A percentile compares a stretch with the other conserved stretches of the same genome.
Conservation (phyloP, 2,113 vertebrate genomes). For the Heteronetta atricapilla region DNA sequence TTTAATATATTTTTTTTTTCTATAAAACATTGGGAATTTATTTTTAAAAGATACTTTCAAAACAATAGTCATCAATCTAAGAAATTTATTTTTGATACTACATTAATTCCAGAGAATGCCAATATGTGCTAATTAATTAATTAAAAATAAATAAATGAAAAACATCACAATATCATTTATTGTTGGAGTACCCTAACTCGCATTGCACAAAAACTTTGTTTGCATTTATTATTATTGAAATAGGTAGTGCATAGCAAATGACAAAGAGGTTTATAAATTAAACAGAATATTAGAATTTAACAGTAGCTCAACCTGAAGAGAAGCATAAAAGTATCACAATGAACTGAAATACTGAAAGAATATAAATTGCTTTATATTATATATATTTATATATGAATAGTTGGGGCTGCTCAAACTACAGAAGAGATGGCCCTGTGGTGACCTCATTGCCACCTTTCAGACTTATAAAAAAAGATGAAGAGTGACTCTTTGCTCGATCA, state of each 20-base stretch:
- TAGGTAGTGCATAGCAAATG: neutral
- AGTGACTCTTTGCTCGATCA: no score
- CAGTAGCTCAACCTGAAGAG: neutral
- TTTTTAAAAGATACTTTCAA: neutral
- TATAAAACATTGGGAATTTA: neutral
- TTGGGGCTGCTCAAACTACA: no score
- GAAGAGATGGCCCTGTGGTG: no score
- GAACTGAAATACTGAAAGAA: neutral
- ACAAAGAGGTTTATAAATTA: neutral
- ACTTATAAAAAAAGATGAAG: no score
- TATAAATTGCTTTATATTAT: neutral
- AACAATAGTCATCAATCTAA: neutral
- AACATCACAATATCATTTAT: neutral
- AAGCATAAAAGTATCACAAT: neutral
- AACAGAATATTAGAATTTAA: constrained; percentile 1
- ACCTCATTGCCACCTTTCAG: no score
- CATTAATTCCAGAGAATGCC: neutral
- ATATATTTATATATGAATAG: no score
- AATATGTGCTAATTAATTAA: neutral
- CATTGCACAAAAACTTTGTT: neutral
- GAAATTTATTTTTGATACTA: neutral
- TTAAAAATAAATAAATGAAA: neutral
- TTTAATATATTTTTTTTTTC: neutral
- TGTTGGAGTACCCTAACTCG: neutral
- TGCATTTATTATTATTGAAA: neutral